Evolutionary conservation across 2,888 invertebrate species (phyloP).

Genomic region (Rhagium mordax): DNA sequence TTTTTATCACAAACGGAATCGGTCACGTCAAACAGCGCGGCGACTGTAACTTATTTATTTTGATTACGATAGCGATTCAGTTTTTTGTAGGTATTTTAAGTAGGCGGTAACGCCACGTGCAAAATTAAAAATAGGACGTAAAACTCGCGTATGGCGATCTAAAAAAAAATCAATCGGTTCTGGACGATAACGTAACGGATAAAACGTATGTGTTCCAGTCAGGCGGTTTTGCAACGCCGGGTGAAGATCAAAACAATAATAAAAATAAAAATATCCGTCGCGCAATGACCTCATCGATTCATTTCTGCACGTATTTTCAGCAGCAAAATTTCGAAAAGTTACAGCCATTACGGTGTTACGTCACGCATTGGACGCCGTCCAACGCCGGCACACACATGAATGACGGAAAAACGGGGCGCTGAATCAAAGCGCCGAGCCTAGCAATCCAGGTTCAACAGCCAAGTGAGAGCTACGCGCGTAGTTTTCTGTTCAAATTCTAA

Average conservation of each 20-base stretch:
- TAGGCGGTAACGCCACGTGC: slow-evolving; percentile 1
- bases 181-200: background rate
- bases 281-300: slow-evolving; percentile 22
- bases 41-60: background rate
- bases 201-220: background rate
- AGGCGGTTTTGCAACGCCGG: slow-evolving; percentile 1
- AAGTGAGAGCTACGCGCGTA: too few relatives aligned
- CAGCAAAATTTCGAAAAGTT: slow-evolving; percentile 10
- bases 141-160: background rate
- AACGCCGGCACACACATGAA: slow-evolving; percentile 3
- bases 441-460: too few relatives aligned
- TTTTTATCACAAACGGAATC: background rate
- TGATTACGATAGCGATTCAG: background rate
- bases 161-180: slow-evolving; percentile 10
- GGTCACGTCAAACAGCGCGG: background rate
- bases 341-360: slow-evolving; percentile 5
- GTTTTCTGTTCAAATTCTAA: too few relatives aligned
- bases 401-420: slow-evolving; percentile 9
- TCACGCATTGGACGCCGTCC: slow-evolving; percentile 1
- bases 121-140: slow-evolving; percentile 3
- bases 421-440: background rate
- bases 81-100: background rate
- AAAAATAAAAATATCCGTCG: slow-evolving; percentile 22
- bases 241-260: slow-evolving; percentile 10
- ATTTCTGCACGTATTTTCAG: slow-evolving; percentile 4